Evolutionary conservation across 2,888 invertebrate species (phyloP).

Genomic region (Nymphalis polychloros): DNA sequence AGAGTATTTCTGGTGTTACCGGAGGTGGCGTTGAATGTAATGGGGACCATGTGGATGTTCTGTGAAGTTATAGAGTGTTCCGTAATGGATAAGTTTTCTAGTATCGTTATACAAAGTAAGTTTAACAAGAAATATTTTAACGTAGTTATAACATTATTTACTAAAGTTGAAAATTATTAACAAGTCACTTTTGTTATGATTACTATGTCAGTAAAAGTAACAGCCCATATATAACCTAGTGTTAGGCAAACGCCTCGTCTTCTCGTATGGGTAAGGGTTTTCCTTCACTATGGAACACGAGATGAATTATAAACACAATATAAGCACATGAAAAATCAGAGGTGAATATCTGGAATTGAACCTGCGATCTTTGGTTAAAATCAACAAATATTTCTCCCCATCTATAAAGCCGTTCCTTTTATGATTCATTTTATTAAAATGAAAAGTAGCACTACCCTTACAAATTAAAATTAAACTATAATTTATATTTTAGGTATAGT

Average conservation of each 20-base stretch:
- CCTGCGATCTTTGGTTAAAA: too few species aligned
- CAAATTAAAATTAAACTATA: not conserved
- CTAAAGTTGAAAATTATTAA: too few species aligned
- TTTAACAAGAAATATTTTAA: conserved; percentile 27
- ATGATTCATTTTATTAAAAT: not conserved
- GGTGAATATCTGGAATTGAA: too few species aligned
- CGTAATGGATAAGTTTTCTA: conserved; percentile 85
- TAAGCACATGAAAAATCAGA: too few species aligned
- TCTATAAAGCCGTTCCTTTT: too few species aligned
- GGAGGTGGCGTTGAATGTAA: conserved; percentile 89
- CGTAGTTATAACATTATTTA: not conserved
- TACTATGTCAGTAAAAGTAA: too few species aligned
- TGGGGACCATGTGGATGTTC: conserved; percentile 92
- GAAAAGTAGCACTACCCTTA: not conserved
- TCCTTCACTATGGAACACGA: too few species aligned
- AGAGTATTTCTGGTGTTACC: conserved; percentile 88
- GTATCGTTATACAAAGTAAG: conserved; percentile 87
- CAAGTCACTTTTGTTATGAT: not conserved
- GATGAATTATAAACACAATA: too few species aligned
- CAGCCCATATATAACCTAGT: too few species aligned
- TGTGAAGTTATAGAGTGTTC: conserved; percentile 86
- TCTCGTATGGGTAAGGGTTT: too few species aligned
- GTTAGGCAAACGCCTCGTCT: too few species aligned
- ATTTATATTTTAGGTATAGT: conserved; percentile 83
- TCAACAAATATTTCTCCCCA: too few species aligned